Evolutionary conservation across 2,797 vertebrate genomes (phyloP), one percentile per base, ranked within the genome.

Genomic region (Cryptoblepharus egeriae): DNA sequence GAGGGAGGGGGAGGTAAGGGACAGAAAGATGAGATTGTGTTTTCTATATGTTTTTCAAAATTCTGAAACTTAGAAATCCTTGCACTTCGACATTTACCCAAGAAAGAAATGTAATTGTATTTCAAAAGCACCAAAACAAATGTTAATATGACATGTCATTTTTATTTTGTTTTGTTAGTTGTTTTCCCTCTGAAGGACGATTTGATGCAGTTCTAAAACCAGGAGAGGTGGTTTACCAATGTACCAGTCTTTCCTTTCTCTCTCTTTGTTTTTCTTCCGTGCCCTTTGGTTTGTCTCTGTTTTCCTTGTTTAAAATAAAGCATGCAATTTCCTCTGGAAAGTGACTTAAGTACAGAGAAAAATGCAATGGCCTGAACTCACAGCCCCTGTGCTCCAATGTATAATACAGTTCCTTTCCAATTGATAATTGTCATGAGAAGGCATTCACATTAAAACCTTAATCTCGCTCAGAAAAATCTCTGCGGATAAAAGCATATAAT

Each of bases 401-500:
- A 79, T 88, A 92, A 90, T 87, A 80, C 81, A 88, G 87, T 79
- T 87, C 81, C 85, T 93, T 58, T 89, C 92, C 91, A 92, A 87
- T 60, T 85, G 84, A 89, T 92, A 84, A 95, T 94, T 93, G 92
- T 92, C 90, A 87, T 82, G 86, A 93, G 90, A 90, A 95, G 80
- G 85, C 91, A 92, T 93, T 92, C 88, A 82, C 90, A 94, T 94
- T 94, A 93, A 94, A 95, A 92, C 85, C 88, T 90, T 94, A 92
- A 91, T 95, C 91, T 94, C 75, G 69, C 86, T 89, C 77, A 76
- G 90, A 74, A 92, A 92, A 89, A 58, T 89, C 87, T 93, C 89
- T 85, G 77, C 26, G 60, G n/a, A 93, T 91, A 92, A 95, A 95
- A 94, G 89, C 89, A 89, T 91, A 75, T 93, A 90, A 93, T 94